Conservation (phyloP, 2,113 vertebrate genomes). For the Globicephala melas region DNA sequence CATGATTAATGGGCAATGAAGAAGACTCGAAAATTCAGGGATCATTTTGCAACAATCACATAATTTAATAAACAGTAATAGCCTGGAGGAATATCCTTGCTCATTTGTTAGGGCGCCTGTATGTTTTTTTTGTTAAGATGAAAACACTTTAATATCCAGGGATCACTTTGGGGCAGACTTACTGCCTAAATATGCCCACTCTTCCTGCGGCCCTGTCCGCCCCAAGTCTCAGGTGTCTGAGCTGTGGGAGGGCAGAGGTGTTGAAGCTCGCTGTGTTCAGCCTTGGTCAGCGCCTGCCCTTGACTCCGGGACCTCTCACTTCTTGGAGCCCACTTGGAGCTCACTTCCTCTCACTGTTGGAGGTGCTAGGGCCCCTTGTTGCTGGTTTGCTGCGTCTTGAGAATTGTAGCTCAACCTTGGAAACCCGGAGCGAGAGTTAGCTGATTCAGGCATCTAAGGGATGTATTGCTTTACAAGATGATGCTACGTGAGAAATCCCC, state of each 20-base stretch:
- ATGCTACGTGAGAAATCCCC: rapidly evolving
- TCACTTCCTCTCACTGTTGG: background rate
- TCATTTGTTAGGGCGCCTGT: background rate
- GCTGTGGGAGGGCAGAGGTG: background rate
- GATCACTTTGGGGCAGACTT: background rate
- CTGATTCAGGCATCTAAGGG: rapidly evolving
- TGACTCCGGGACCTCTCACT: rapidly evolving
- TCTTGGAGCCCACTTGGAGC: background rate
- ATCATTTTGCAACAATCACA: background rate
- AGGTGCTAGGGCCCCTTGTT: rapidly evolving
- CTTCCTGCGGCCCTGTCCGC: rapidly evolving
- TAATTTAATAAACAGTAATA: background rate
- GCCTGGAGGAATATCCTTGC: background rate
- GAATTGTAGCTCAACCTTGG: background rate
- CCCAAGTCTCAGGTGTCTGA: background rate
- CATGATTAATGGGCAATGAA: background rate
- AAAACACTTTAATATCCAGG: background rate
- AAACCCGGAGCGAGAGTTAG: background rate
- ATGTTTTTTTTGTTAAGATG: background rate
- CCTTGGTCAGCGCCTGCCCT: rapidly evolving
- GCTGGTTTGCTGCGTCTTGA: background rate
- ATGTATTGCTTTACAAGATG: rapidly evolving
- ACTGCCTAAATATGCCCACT: background rate
- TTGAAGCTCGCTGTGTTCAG: background rate
- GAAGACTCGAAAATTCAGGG: background rate